Percentiles rank a stretch among this genome's conserved stretches.
Conservation (phyloP, 2,113 vertebrate genomes). For the Psilopogon haemacephalus region DNA sequence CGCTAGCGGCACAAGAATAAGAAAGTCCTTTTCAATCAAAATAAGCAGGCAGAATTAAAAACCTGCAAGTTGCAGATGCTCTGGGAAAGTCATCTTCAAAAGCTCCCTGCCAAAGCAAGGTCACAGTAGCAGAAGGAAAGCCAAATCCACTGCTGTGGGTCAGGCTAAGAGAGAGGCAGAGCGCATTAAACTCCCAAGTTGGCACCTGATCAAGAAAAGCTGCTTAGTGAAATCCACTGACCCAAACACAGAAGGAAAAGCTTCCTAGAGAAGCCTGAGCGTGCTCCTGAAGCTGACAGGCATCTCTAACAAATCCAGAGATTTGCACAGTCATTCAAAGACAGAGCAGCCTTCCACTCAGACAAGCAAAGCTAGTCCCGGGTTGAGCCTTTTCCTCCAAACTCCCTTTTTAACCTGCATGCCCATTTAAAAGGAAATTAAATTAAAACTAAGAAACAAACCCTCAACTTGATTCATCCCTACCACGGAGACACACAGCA, state of each 20-base stretch:
- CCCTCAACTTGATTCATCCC: not conserved
- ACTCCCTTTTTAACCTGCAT: not conserved
- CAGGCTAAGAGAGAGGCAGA: not conserved
- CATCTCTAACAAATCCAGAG: not conserved
- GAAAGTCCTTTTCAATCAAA: not conserved
- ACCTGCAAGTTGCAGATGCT: not conserved
- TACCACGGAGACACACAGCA: not conserved
- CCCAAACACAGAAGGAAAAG: not conserved
- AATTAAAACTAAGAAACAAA: not conserved
- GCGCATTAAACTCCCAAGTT: not conserved
- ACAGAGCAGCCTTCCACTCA: not conserved
- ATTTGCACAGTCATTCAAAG: not conserved
- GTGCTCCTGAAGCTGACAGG: not conserved
- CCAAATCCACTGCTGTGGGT: not conserved
- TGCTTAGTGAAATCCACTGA: conserved; percentile 35
- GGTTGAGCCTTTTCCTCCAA: not conserved
- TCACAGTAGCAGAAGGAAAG: not conserved
- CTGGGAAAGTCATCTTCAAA: not conserved
- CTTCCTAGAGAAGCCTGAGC: not conserved
- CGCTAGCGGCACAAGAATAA: not conserved
- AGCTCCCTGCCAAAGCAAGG: not conserved
- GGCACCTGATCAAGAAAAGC: conserved; percentile 41
- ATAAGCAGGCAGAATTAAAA: not conserved
- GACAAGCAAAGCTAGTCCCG: not conserved
- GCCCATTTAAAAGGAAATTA: not conserved